Conservation (phyloP, 2,888 invertebrate genomes). For the Oxytorus armatus region DNA sequence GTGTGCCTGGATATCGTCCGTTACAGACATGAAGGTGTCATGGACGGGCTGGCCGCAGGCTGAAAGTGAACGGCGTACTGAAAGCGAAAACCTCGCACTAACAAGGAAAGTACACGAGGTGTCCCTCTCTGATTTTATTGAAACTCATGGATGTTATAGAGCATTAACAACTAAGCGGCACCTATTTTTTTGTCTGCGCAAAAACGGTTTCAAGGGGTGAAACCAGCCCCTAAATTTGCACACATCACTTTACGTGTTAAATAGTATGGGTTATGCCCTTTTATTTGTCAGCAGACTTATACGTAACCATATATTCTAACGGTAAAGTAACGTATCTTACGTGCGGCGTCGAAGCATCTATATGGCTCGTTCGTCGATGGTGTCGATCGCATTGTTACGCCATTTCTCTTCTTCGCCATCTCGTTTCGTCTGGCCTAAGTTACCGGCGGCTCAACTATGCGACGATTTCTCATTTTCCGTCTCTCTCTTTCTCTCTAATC, state of each 20-base stretch:
- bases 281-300: neutral
- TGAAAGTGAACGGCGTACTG: too few species aligned
- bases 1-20: too few species aligned
- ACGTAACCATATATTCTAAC: slow-evolving; percentile 30
- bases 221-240: too few species aligned
- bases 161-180: too few species aligned
- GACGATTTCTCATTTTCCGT: slow-evolving; percentile 32
- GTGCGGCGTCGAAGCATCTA: slow-evolving; percentile 30
- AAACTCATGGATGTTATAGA: too few species aligned
- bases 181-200: too few species aligned
- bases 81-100: too few species aligned
- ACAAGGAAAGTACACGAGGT: too few species aligned
- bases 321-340: slow-evolving; percentile 58
- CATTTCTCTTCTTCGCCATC: slow-evolving; percentile 63
- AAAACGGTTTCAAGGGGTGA: too few species aligned
- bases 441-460: slow-evolving; percentile 46
- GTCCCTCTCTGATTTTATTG: too few species aligned
- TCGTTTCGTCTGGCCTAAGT: slow-evolving; percentile 39
- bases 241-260: slow-evolving; percentile 38
- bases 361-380: slow-evolving; percentile 28
- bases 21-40: too few species aligned
- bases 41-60: too few species aligned
- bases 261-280: neutral
- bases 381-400: slow-evolving; percentile 68
- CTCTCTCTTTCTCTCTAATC: slow-evolving; percentile 13